These are phyloP conservation scores for Tetraodon nigroviridis DNA, from an alignment of 2,113 vertebrate species.

Conservation along the genomic window DNA sequence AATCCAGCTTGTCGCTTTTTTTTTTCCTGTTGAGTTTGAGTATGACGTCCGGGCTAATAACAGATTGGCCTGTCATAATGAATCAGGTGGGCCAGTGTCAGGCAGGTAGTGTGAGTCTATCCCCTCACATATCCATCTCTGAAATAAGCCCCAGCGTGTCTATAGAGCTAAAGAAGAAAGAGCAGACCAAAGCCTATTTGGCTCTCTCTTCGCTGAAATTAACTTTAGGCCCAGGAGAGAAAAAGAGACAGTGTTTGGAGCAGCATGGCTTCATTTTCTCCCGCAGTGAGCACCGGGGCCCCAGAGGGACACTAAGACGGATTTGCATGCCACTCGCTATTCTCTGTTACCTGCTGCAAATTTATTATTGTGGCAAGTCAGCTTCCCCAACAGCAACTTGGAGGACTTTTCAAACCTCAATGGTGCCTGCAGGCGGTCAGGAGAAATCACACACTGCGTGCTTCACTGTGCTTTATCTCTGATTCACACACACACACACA, in stretches of 20 bases:
- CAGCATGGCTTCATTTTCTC: constrained; percentile 71
- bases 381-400: constrained; percentile 73
- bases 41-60: constrained; percentile 76
- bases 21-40: constrained; percentile 72
- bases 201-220: constrained; percentile 63
- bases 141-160: constrained; percentile 48
- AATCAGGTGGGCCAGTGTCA: constrained; percentile 74
- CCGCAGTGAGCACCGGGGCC: constrained; percentile 56
- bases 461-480: constrained; percentile 29
- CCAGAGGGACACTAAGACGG: constrained; percentile 76
- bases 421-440: constrained; percentile 68
- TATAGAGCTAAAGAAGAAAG: constrained; percentile 51
- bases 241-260: constrained; percentile 64
- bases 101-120: constrained; percentile 72
- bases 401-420: constrained; percentile 70
- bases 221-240: constrained; percentile 68
- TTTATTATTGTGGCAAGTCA: constrained; percentile 76
- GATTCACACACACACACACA: too few species aligned
- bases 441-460: constrained; percentile 47
- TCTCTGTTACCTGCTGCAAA: constrained; percentile 72
- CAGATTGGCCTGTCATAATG: constrained; percentile 80
- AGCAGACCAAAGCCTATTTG: constrained; percentile 54
- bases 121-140: constrained; percentile 71
- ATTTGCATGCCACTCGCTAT: constrained; percentile 76
- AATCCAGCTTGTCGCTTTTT: constrained; percentile 63